A percentile compares a stretch with the other conserved stretches of the same genome.
Evolutionary conservation across 2,113 vertebrate genomes (phyloP).

Genomic region (Zosterops japonicus): DNA sequence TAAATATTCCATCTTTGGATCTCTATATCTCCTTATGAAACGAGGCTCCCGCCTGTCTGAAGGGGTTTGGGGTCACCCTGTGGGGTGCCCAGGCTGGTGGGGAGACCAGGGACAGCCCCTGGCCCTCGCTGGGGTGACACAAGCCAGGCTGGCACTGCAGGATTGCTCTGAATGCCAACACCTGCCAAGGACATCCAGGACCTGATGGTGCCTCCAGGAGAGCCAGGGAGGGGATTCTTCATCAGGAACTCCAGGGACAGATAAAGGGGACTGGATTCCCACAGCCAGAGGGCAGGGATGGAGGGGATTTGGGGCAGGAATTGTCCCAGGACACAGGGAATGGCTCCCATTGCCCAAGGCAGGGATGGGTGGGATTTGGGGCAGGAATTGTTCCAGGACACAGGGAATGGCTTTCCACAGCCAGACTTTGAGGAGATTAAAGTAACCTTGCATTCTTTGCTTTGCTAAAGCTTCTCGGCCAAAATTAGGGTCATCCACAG

Average conservation of each 20-base stretch:
- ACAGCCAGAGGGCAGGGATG: not conserved
- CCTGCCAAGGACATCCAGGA: rapidly evolving
- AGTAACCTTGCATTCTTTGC: constrained; percentile 6
- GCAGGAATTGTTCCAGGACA: not conserved
- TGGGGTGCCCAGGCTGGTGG: rapidly evolving
- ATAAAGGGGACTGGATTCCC: not conserved
- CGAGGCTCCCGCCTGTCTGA: not conserved
- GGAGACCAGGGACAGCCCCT: rapidly evolving
- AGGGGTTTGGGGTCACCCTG: not conserved
- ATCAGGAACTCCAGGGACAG: not conserved
- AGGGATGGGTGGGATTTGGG: rapidly evolving
- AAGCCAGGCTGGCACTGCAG: not conserved
- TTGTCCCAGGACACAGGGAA: no score
- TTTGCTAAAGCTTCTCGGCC: constrained; percentile 8
- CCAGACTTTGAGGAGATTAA: not conserved
- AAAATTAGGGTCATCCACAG: constrained; percentile 31
- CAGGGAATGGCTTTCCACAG: not conserved
- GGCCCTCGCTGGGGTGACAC: rapidly evolving
- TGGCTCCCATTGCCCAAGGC: no score
- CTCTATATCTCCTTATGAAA: not conserved
- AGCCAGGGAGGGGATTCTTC: not conserved
- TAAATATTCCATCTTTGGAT: not conserved
- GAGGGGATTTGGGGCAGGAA: no score
- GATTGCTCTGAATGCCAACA: rapidly evolving
- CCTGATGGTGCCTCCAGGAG: not conserved